Conservation (phyloP, 1,140 invertebrate species). For the Camponotus pennsylvanicus region DNA sequence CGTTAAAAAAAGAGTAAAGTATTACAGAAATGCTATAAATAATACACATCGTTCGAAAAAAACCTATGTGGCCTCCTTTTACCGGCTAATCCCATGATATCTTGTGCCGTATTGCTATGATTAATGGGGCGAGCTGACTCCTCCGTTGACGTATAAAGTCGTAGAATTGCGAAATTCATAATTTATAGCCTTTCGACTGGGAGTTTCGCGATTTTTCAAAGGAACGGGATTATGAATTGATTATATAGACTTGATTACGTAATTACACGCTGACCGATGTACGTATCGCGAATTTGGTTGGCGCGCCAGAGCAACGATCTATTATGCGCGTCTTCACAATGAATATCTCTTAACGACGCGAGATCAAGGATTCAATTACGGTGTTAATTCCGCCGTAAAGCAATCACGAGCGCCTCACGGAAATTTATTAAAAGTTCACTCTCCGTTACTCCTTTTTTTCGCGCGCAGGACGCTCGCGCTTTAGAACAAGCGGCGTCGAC, state of each 20-base stretch:
- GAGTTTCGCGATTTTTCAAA: conserved; percentile 51
- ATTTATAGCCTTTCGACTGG: conserved; percentile 50
- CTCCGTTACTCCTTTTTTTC: not conserved
- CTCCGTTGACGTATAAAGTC: conserved; percentile 52
- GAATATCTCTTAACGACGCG: conserved; percentile 42
- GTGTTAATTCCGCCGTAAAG: conserved; percentile 36
- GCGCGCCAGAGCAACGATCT: conserved; percentile 14
- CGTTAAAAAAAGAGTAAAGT: not conserved
- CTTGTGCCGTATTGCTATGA: conserved; percentile 36
- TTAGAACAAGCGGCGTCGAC: conserved; percentile 2
- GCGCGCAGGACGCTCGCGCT: not conserved
- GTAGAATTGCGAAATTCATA: conserved; percentile 62
- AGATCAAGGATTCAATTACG: conserved; percentile 48
- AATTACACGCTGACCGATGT: conserved; percentile 45
- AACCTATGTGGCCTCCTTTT: conserved; percentile 45
- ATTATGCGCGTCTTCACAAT: conserved; percentile 42
- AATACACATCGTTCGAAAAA: conserved; percentile 11
- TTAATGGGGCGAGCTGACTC: conserved; percentile 57
- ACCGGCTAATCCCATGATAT: conserved; percentile 49
- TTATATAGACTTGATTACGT: conserved; percentile 41
- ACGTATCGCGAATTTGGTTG: conserved; percentile 18
- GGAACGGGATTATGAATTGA: conserved; percentile 50
- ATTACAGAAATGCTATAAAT: not conserved
- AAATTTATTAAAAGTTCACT: conserved; percentile 29
- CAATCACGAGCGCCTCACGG: not conserved